Conservation (phyloP, 2,113 vertebrate species). For the Ascaphus truei region DNA sequence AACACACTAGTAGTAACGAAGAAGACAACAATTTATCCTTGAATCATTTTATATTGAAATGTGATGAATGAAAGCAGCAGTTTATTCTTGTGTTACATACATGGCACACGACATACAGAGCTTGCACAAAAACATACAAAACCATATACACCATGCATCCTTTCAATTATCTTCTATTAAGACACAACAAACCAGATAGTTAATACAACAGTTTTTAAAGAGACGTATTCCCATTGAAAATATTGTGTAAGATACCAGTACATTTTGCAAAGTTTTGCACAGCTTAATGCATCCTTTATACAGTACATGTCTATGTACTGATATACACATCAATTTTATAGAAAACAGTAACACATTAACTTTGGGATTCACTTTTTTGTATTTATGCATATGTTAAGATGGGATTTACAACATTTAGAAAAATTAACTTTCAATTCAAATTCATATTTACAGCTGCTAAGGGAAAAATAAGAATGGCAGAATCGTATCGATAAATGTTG, state of each 20-base stretch:
- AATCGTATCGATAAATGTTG: too few relatives aligned
- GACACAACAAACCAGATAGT: slow-evolving; percentile 65
- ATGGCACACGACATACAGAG: slow-evolving; percentile 65
- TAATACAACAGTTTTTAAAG: slow-evolving; percentile 62
- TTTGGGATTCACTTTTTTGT: too few relatives aligned
- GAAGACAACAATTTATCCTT: slow-evolving; percentile 8
- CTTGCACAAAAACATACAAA: slow-evolving; percentile 66
- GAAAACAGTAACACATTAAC: not conserved
- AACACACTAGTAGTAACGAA: too few relatives aligned
- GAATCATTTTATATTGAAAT: slow-evolving; percentile 40
- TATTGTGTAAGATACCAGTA: slow-evolving; percentile 54
- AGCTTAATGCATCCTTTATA: too few relatives aligned
- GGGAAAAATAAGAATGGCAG: too few relatives aligned
- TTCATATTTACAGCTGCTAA: too few relatives aligned
- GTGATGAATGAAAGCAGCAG: slow-evolving; percentile 61
- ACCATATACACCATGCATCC: slow-evolving; percentile 66
- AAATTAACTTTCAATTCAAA: too few relatives aligned
- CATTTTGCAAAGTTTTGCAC: too few relatives aligned
- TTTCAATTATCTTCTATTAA: slow-evolving; percentile 61
- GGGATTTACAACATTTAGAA: too few relatives aligned
- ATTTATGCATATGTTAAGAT: too few relatives aligned
- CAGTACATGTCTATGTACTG: too few relatives aligned
- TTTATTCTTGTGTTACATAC: slow-evolving; percentile 73
- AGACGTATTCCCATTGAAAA: slow-evolving; percentile 40
- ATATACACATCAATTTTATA: too few relatives aligned